A percentile compares a stretch with the other conserved stretches of the same genome.
phyloP scores from a whole-genome alignment of 2,113 vertebrate species.

The Ceratotherium simum region DNA sequence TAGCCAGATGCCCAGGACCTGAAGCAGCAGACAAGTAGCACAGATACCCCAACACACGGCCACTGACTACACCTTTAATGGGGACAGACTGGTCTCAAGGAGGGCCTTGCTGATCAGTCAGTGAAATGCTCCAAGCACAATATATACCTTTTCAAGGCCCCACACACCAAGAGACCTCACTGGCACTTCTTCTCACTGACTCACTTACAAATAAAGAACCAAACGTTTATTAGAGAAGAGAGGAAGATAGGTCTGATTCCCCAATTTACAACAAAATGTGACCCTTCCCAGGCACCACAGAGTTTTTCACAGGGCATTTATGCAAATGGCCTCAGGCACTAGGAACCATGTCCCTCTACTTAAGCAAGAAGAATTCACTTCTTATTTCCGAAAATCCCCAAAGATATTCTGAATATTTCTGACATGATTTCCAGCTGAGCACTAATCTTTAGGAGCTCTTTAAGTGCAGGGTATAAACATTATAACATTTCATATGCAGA shows the following conservation, averaged over 20 bases:
- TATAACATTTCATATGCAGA: background rate
- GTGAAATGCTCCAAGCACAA: background rate
- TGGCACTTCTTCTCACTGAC: background rate
- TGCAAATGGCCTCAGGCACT: background rate
- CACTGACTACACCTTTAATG: rapidly evolving
- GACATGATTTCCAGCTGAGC: background rate
- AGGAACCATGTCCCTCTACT: background rate
- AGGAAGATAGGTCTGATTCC: background rate
- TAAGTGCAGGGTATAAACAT: background rate
- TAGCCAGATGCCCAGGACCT: background rate
- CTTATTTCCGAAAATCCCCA: background rate
- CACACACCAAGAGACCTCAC: no score
- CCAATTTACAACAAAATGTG: background rate
- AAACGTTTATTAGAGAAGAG: background rate
- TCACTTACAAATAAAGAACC: background rate
- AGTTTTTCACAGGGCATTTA: background rate
- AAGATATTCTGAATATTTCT: background rate
- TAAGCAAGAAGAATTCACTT: background rate
- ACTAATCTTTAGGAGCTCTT: background rate
- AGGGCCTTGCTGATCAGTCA: background rate
- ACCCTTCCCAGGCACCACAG: background rate
- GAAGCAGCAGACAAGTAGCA: background rate
- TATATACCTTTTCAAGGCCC: background rate
- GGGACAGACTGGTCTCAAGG: background rate
- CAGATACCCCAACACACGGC: rapidly evolving